Evolutionary conservation across 2,797 vertebrate species (phyloP).

Genomic region (Acanthurus lineatus): DNA sequence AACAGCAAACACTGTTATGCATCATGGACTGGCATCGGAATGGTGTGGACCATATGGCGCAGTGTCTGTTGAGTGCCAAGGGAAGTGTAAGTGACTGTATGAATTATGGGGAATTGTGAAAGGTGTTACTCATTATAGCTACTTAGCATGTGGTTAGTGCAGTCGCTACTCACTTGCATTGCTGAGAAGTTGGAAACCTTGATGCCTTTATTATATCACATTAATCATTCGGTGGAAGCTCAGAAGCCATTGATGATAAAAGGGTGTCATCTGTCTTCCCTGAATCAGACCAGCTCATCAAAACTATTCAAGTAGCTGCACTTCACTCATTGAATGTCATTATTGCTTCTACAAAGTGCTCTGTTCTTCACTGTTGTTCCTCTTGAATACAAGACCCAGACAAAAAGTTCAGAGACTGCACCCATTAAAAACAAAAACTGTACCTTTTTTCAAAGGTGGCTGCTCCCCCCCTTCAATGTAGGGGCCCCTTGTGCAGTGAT

Average conservation of each 20-base stretch:
- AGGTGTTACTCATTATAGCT: conserved; percentile 30
- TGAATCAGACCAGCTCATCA: conserved; percentile 48
- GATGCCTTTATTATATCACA: conserved; percentile 43
- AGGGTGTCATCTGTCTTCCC: conserved; percentile 50
- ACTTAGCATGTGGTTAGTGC: conserved; percentile 40
- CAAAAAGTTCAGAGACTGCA: no score
- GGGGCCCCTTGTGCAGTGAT: no score
- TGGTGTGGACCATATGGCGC: conserved; percentile 59
- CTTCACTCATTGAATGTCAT: conserved; percentile 26
- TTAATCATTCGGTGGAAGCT: conserved; percentile 49
- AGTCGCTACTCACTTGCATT: conserved; percentile 50
- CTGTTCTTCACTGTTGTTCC: conserved; percentile 13
- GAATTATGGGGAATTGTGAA: conserved; percentile 50
- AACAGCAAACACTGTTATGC: conserved; percentile 24
- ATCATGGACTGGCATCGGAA: conserved; percentile 28
- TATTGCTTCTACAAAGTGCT: conserved; percentile 23
- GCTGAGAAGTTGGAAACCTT: conserved; percentile 27
- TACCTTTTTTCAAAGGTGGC: no score
- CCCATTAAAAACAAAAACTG: no score
- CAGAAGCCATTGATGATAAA: conserved; percentile 30
- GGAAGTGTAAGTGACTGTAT: conserved; percentile 53
- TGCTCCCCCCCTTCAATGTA: no score
- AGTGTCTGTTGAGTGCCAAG: conserved; percentile 33
- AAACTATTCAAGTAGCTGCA: conserved; percentile 29
- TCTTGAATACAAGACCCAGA: background rate